These are phyloP conservation scores for Hippoglossus hippoglossus DNA, from an alignment of 2,797 vertebrate genomes.

Conservation along the genomic window DNA sequence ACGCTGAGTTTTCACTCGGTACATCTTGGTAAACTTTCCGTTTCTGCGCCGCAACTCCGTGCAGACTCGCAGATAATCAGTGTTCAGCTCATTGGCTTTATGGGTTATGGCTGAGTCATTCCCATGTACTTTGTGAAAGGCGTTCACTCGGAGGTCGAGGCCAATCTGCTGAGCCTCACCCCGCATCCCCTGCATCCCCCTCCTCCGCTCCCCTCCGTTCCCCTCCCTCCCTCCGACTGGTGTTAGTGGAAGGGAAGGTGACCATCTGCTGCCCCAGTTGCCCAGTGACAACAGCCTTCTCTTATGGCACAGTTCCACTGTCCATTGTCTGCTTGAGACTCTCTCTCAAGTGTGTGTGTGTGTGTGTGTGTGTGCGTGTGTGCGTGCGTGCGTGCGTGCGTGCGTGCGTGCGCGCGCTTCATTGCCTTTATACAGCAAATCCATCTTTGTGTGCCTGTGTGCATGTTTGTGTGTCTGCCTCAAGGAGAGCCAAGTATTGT, in stretches of 20 bases:
- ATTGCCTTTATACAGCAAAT: conserved; percentile 31
- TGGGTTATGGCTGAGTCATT: conserved; percentile 74
- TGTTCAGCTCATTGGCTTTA: conserved; percentile 68
- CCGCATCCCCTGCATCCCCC: neutral
- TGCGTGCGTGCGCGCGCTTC: conserved; percentile 13
- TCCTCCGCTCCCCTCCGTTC: neutral
- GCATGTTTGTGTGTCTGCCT: conserved; percentile 50
- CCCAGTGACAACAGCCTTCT: conserved; percentile 80
- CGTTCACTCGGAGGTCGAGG: conserved; percentile 49
- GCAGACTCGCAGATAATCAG: conserved; percentile 48
- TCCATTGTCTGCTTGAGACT: conserved; percentile 74
- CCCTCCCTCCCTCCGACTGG: conserved; percentile 48
- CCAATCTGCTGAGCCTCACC: conserved; percentile 42
- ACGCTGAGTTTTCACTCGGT: conserved; percentile 8
- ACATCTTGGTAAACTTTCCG: conserved; percentile 44
- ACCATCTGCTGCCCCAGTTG: conserved; percentile 86
- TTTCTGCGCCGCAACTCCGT: conserved; percentile 46
- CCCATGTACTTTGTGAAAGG: conserved; percentile 66
- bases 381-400: conserved; percentile 16
- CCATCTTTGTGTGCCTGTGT: conserved; percentile 46
- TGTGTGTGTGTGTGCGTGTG: conserved; percentile 47
- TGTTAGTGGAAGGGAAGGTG: conserved; percentile 82
- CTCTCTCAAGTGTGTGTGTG: conserved; percentile 17
- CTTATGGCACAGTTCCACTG: conserved; percentile 80
- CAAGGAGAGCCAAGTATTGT: conserved; percentile 81